Conservation (phyloP, 2,113 vertebrate species). For the Falco punctatus region DNA sequence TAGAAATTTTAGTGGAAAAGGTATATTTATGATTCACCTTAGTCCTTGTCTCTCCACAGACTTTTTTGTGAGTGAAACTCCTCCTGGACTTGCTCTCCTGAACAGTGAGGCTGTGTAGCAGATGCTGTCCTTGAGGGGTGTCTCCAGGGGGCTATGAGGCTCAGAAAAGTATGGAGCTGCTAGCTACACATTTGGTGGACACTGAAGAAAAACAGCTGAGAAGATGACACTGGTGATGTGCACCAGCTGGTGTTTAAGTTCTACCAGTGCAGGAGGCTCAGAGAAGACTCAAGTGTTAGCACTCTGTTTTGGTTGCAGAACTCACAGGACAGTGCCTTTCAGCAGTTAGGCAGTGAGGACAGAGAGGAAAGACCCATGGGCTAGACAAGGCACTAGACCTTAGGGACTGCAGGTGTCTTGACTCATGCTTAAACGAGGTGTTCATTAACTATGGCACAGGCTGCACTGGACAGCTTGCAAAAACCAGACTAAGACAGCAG, state of each 20-base stretch:
- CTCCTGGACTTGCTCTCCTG: not conserved
- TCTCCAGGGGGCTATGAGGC: not conserved
- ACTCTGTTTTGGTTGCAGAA: not conserved
- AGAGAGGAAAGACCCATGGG: not conserved
- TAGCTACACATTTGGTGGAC: not conserved
- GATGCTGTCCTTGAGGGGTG: not conserved
- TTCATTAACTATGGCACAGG: not conserved
- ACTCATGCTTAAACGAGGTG: not conserved
- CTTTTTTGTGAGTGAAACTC: not conserved
- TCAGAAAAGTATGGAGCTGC: not conserved
- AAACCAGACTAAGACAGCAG: not conserved
- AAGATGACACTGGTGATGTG: not conserved
- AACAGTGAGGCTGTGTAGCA: accelerated
- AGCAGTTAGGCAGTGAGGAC: not conserved
- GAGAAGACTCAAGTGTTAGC: not conserved
- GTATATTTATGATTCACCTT: not conserved
- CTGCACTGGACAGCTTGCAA: accelerated
- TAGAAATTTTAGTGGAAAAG: not conserved
- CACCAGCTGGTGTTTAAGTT: not conserved
- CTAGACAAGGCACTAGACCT: not conserved
- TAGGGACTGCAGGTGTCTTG: not conserved
- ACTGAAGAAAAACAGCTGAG: not conserved
- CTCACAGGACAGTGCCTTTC: not conserved
- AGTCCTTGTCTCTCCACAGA: not conserved
- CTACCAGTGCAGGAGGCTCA: not conserved